Evolutionary conservation across 2,888 invertebrate species (phyloP).

Genomic region (Seira sanloemensis): DNA sequence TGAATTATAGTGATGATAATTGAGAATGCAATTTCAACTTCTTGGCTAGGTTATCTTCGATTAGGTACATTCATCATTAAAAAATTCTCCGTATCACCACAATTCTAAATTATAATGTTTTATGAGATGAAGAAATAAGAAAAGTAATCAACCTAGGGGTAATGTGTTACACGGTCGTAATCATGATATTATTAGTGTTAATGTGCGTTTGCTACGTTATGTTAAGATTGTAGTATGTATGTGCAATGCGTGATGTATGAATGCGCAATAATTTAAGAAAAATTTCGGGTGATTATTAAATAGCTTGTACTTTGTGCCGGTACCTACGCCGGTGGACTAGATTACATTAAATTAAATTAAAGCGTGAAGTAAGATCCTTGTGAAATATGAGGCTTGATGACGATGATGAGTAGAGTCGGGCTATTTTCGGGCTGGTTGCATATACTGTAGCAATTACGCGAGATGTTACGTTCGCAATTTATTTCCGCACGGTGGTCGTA

Average conservation of each 20-base stretch:
- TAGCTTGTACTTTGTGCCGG: neutral
- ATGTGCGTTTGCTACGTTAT: neutral
- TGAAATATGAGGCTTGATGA: neutral
- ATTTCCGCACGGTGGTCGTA: neutral
- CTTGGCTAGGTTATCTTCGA: neutral
- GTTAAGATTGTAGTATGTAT: neutral
- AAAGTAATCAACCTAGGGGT: neutral
- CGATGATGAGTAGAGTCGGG: neutral
- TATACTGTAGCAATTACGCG: neutral
- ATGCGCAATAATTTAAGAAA: no score
- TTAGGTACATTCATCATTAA: neutral
- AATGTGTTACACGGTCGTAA: neutral
- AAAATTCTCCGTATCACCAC: neutral
- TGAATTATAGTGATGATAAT: slow-evolving; percentile 31
- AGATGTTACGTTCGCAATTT: neutral
- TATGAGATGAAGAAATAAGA: neutral
- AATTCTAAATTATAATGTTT: neutral
- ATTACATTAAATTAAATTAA: neutral
- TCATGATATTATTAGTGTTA: neutral
- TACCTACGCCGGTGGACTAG: neutral
- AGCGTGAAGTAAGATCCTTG: neutral
- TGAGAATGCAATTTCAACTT: slow-evolving; percentile 22
- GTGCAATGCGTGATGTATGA: no score
- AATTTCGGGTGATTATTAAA: no score
- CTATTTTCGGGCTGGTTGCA: neutral